Conservation (phyloP, 92 coral and sea anemone species). For the Zoanthus sociatus region DNA sequence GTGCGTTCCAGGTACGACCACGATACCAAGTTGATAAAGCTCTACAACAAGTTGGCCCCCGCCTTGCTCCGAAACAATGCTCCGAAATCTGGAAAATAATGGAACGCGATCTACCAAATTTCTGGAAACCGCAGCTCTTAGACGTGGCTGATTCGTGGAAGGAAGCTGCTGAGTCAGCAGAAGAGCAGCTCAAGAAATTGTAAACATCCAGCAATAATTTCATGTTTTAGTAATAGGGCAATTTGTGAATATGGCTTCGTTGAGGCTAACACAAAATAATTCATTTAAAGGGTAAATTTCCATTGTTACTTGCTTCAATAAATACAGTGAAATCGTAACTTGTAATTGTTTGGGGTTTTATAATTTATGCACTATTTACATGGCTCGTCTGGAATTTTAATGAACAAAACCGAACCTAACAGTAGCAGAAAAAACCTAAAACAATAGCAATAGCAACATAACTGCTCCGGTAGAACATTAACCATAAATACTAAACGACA, state of each 20-base stretch:
- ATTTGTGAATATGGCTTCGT: background rate
- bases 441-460: too few relatives aligned
- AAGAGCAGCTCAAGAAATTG: conserved; percentile 15
- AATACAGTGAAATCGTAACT: too few relatives aligned
- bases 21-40: conserved; percentile 2
- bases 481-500: too few relatives aligned
- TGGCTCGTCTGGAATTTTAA: too few relatives aligned
- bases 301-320: too few relatives aligned
- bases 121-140: conserved; percentile 27
- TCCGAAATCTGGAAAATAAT: background rate
- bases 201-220: background rate
- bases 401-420: too few relatives aligned
- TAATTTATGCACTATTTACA: too few relatives aligned
- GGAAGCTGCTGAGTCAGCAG: conserved; percentile 25
- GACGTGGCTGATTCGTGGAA: conserved; percentile 34
- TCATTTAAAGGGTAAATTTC: background rate
- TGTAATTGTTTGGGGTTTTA: too few relatives aligned
- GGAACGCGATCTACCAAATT: conserved; percentile 24
- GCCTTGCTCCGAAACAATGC: conserved; percentile 8
- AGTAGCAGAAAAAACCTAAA: too few relatives aligned
- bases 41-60: conserved; percentile 1
- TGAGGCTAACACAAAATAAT: background rate
- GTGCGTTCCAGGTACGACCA: background rate
- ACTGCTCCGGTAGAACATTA: too few relatives aligned
- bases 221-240: background rate